A percentile compares a stretch with the other conserved stretches of the same genome.
Evolutionary conservation across 2,888 invertebrate genomes (phyloP).

Genomic region (Macrophya annulata): DNA sequence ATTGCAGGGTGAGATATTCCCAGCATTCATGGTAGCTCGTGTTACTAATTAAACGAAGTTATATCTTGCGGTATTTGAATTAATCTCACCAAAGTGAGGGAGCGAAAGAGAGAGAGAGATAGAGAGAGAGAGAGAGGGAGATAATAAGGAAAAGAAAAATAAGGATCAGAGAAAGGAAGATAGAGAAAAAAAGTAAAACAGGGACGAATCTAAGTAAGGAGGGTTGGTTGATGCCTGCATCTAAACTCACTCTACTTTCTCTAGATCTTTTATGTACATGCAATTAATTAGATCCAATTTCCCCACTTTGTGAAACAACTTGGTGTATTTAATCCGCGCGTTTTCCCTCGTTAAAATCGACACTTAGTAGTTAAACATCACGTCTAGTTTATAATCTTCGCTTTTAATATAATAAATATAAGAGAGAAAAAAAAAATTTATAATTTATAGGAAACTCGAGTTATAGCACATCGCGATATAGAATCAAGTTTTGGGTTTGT

Average conservation of each 20-base stretch:
- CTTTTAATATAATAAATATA: not conserved
- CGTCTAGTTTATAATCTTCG: not conserved
- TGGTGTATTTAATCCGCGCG: not conserved
- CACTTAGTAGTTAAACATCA: not conserved
- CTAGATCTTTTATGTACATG: slow-evolving; percentile 20
- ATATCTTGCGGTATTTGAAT: not conserved
- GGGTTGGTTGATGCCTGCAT: slow-evolving; percentile 9
- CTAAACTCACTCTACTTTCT: slow-evolving; percentile 31
- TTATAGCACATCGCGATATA: not conserved
- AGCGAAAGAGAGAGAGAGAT: not conserved
- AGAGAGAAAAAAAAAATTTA: not conserved
- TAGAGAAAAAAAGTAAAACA: not conserved
- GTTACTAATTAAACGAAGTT: slow-evolving; percentile 47
- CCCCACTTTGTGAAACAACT: slow-evolving; percentile 21
- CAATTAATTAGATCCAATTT: slow-evolving; percentile 44
- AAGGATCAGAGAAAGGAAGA: not conserved
- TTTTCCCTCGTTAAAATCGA: slow-evolving; percentile 47
- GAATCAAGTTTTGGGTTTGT: not conserved
- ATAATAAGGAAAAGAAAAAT: not conserved
- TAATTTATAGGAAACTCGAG: not conserved
- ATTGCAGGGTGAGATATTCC: slow-evolving; percentile 36
- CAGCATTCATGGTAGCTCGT: slow-evolving; percentile 36
- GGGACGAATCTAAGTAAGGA: not conserved
- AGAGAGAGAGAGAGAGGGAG: not conserved
- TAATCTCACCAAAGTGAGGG: not conserved